Conservation (phyloP, 53 echinoderm and acorn worm species). For the Stichopus horrens region DNA sequence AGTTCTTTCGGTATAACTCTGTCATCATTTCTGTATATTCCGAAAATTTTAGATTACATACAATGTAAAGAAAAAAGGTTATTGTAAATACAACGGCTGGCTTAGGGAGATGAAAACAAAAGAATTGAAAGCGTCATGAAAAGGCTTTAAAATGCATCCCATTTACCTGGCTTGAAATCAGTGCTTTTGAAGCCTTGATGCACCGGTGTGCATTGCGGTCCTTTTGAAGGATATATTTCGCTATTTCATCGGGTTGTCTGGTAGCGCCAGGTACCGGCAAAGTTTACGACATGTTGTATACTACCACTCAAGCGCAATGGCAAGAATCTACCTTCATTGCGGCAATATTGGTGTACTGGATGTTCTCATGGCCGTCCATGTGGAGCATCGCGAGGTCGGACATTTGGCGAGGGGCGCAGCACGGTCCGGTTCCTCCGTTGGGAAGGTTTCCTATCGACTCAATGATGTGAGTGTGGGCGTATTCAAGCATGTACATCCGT, state of each 20-base stretch:
- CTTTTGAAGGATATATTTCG: background rate
- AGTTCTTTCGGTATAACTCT: background rate
- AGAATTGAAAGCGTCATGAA: background rate
- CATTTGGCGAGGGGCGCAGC: slow-evolving; percentile 78
- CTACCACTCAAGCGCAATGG: slow-evolving; percentile 63
- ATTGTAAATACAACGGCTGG: background rate
- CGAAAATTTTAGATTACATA: no score
- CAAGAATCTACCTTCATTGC: slow-evolving; percentile 77
- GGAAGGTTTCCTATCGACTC: slow-evolving; percentile 29
- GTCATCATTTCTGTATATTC: background rate
- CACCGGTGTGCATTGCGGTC: background rate
- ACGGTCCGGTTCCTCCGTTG: slow-evolving; percentile 58
- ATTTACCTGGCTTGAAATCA: background rate
- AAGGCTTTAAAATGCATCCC: background rate
- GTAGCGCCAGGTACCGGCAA: background rate
- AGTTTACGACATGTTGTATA: background rate
- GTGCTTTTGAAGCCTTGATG: background rate
- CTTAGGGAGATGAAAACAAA: background rate
- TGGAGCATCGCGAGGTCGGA: slow-evolving; percentile 61
- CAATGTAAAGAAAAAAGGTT: background rate
- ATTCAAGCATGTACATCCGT: slow-evolving; percentile 56
- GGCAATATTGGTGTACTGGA: slow-evolving; percentile 60
- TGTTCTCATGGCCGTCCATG: slow-evolving; percentile 66
- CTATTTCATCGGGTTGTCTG: background rate
- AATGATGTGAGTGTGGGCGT: slow-evolving; percentile 37